phyloP scores from a whole-genome alignment of 2,888 invertebrate genomes.

The Oscheius sp. region DNA sequence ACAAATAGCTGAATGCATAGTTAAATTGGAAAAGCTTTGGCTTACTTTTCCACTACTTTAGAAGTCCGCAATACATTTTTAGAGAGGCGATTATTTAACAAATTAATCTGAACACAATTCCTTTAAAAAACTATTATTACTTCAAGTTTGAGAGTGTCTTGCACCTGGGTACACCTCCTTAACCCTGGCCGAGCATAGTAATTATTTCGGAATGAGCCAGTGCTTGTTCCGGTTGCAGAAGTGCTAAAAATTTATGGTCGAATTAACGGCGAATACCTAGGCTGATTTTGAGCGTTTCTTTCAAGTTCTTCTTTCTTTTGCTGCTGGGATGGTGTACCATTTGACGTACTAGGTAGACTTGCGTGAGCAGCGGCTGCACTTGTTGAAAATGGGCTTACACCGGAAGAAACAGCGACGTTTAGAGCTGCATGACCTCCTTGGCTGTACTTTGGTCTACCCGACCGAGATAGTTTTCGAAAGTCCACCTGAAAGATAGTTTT shows the following conservation, averaged over 20 bases:
- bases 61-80: constrained; percentile 88
- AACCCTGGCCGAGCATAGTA: constrained; percentile 65
- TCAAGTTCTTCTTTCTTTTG: not conserved
- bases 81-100: constrained; percentile 76
- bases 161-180: constrained; percentile 66
- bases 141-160: constrained; percentile 77
- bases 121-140: constrained; percentile 47
- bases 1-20: constrained; percentile 45
- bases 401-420: constrained; percentile 51
- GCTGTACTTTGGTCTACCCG: constrained; percentile 69
- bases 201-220: constrained; percentile 55
- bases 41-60: constrained; percentile 92
- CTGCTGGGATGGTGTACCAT: constrained; percentile 35
- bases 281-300: constrained; percentile 2
- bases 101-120: constrained; percentile 75
- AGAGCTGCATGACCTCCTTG: constrained; percentile 57
- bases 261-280: constrained; percentile 15
- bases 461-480: constrained; percentile 87
- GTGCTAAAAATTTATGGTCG: constrained; percentile 17
- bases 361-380: constrained; percentile 56
- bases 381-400: constrained; percentile 48
- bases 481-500: constrained; percentile 85
- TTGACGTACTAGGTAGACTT: constrained; percentile 55
- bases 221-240: constrained; percentile 27
- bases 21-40: not conserved